These are phyloP conservation scores for Osmoderma eremita DNA, from an alignment of 2,888 invertebrate species.

Conservation along the genomic window DNA sequence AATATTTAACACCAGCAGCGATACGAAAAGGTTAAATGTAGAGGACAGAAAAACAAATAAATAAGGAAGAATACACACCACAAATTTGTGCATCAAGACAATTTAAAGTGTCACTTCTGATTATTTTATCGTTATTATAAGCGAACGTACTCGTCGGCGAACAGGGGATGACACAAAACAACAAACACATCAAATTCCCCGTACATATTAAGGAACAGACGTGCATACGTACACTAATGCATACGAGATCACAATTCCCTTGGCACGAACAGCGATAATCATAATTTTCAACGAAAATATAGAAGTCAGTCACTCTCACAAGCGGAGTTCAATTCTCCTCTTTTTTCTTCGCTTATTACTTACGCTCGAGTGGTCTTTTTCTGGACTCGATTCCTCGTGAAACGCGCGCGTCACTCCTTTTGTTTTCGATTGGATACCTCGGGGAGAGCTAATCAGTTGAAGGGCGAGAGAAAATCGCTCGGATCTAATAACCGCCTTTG, in stretches of 20 bases:
- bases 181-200: conserved; percentile 23
- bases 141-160: conserved; percentile 10
- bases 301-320: conserved; percentile 16
- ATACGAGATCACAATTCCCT: conserved; percentile 14
- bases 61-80: neutral
- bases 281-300: conserved; percentile 16
- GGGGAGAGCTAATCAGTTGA: neutral
- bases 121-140: conserved; percentile 23
- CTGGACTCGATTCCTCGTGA: conserved; percentile 1
- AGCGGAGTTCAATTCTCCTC: conserved; percentile 13
- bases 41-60: conserved; percentile 16
- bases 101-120: conserved; percentile 18
- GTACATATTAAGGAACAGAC: neutral
- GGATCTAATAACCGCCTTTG: neutral
- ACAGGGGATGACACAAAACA: conserved; percentile 8
- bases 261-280: conserved; percentile 18
- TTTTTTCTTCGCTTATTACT: conserved; percentile 9
- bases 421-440: neutral
- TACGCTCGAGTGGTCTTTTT: conserved; percentile 12
- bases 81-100: conserved; percentile 21
- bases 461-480: neutral
- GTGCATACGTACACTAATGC: neutral
- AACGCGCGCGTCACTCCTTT: neutral
- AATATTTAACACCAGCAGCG: neutral
- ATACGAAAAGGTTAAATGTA: neutral